phyloP scores from a whole-genome alignment of 2,797 vertebrate species.

The Syngnathus rostellatus region DNA sequence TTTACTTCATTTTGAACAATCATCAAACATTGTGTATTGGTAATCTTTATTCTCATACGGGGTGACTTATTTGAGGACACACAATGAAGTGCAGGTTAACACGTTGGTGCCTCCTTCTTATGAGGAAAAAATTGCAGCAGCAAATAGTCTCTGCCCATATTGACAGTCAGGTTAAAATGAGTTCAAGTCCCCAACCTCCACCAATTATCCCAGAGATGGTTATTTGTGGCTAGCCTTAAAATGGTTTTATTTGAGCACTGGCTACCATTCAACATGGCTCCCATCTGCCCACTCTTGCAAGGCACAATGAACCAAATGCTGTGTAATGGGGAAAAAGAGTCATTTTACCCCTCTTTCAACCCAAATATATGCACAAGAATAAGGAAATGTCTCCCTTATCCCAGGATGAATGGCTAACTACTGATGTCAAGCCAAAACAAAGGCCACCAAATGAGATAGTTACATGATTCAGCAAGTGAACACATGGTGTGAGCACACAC shows the following conservation, averaged over 20 bases:
- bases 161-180: conserved; percentile 41
- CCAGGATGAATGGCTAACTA: conserved; percentile 22
- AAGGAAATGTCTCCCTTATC: conserved; percentile 43
- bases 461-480: background rate
- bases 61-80: conserved; percentile 5
- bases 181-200: conserved; percentile 25
- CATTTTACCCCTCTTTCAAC: conserved; percentile 9
- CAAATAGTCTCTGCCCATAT: conserved; percentile 50
- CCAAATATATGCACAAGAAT: conserved; percentile 32
- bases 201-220: conserved; percentile 47
- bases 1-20: conserved; percentile 16
- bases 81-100: conserved; percentile 34
- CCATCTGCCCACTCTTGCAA: conserved; percentile 40
- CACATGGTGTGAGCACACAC: conserved; percentile 24
- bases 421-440: conserved; percentile 15
- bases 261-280: conserved; percentile 62
- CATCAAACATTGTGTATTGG: background rate
- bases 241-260: conserved; percentile 64
- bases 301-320: conserved; percentile 35
- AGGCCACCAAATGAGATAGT: conserved; percentile 17
- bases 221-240: conserved; percentile 57
- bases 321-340: conserved; percentile 52
- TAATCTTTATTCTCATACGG: background rate
- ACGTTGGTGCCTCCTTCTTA: conserved; percentile 37
- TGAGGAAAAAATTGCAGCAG: conserved; percentile 42